Evolutionary conservation across 2,113 vertebrate genomes (phyloP), one percentile per base, ranked within the genome.

Genomic region (Equus przewalskii): DNA sequence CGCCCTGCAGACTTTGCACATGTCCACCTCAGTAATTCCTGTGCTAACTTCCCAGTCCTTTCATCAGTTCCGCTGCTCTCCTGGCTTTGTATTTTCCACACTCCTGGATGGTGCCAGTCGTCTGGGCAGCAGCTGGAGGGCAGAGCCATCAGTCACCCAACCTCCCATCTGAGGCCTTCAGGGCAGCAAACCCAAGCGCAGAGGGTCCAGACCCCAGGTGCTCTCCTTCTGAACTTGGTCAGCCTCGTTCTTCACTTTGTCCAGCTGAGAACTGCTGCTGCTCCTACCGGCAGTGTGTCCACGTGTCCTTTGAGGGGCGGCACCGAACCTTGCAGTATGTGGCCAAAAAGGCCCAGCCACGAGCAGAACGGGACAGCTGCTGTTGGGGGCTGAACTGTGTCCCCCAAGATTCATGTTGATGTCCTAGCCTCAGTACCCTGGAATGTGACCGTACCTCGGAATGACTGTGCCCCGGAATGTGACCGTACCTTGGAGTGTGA

Each of bases 241-340:
- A 21, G 22, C n/a, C 64, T 33, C 6, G 0, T 41, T 28, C 75
- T 30, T 91, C 36, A 46, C 51, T 19, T 11, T 36, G 19, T 46
- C 33, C 65, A 7, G 1, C 41, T 49, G 56, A 51, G n/a, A 64
- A 24, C 15, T 7, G 56, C 22, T 0, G 30, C 22, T 14, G 1
- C 30, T 33, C 67, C 67, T 36, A 8, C 44, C 8, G 6, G 44
- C 7, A 15, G 58, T 0, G 36, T 24, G 7, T n/a, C 70, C 49
- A 3, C 3, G 2, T 26, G 49, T 58, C n/a, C 36, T 26, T 15
- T 6, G 30, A 9, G 22, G 58, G 89, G 69, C 0, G 0, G 46
- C 41, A 6, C 49, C 15, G 1, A 24, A 19, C 24, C 41, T 7
- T 7, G 4, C 2, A 3, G 69, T 7, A 30, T 1, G 11, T 33